Evolutionary conservation across 1,140 invertebrate genomes (phyloP).

Genomic region (Temnothorax longispinosus): DNA sequence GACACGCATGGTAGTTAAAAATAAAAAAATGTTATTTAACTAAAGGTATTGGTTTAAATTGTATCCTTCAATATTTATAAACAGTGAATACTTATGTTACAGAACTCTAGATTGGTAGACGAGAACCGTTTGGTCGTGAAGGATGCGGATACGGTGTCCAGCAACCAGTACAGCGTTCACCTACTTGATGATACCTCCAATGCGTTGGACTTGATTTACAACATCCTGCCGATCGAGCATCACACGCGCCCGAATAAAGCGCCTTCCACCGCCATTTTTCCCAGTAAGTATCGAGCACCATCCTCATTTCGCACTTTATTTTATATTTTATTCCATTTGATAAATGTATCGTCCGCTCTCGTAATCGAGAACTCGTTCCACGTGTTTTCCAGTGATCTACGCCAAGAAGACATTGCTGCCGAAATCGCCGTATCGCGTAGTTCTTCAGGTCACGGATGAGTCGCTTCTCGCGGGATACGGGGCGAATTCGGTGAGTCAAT

Average conservation of each 20-base stretch:
- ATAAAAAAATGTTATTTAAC: too few relatives aligned
- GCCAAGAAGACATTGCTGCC: conserved; percentile 81
- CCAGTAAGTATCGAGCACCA: conserved; percentile 74
- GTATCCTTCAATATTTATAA: too few relatives aligned
- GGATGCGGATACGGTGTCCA: conserved; percentile 78
- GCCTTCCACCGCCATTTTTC: conserved; percentile 78
- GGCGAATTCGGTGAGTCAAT: conserved; percentile 79
- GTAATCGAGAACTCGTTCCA: neutral
- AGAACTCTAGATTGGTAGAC: conserved; percentile 80
- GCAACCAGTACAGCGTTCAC: conserved; percentile 78
- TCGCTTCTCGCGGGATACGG: conserved; percentile 78
- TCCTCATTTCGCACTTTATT: neutral
- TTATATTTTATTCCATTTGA: neutral
- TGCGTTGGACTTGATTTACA: conserved; percentile 79
- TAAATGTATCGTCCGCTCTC: neutral
- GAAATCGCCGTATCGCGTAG: conserved; percentile 83
- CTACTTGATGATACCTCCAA: conserved; percentile 79
- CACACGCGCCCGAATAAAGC: conserved; percentile 65
- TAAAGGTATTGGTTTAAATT: too few relatives aligned
- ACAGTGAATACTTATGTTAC: conserved; percentile 31
- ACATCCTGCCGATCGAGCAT: conserved; percentile 77
- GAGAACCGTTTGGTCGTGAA: conserved; percentile 79
- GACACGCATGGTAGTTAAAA: too few relatives aligned
- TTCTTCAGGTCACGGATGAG: conserved; percentile 82
- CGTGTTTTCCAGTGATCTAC: conserved; percentile 75